Conservation (phyloP, 2,797 vertebrate species). For the Chromobotia macracanthus region DNA sequence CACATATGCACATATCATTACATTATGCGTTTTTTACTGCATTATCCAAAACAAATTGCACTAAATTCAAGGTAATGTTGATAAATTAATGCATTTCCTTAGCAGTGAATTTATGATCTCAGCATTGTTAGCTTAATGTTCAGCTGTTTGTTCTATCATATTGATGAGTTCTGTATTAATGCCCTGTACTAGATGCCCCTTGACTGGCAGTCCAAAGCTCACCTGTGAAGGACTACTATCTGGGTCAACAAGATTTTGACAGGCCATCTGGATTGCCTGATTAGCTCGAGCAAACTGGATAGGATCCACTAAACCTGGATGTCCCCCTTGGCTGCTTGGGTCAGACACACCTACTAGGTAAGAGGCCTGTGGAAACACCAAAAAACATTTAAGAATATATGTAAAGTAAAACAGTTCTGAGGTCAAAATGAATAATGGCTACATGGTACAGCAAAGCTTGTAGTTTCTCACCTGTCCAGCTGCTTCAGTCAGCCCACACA, state of each 20-base stretch:
- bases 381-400: slow-evolving; percentile 5
- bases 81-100: no score
- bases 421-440: neutral
- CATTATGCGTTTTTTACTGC: neutral
- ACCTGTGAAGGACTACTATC: slow-evolving; percentile 96
- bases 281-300: slow-evolving; percentile 95
- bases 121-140: no score
- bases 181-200: neutral
- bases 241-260: slow-evolving; percentile 94
- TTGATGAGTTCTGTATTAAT: neutral
- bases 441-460: neutral
- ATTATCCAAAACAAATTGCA: neutral
- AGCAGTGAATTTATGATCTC: no score
- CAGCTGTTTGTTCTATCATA: no score
- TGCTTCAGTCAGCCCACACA: slow-evolving; percentile 94
- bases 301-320: slow-evolving; percentile 94
- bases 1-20: neutral
- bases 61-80: neutral
- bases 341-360: slow-evolving; percentile 96
- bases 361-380: slow-evolving; percentile 81
- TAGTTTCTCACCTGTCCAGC: slow-evolving; percentile 88
- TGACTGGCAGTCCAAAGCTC: slow-evolving; percentile 46
- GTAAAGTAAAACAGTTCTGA: neutral
- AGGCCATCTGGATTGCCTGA: slow-evolving; percentile 97
- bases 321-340: slow-evolving; percentile 93